Conservation (phyloP, 2,797 vertebrate genomes). For the Acanthiza pusilla region DNA sequence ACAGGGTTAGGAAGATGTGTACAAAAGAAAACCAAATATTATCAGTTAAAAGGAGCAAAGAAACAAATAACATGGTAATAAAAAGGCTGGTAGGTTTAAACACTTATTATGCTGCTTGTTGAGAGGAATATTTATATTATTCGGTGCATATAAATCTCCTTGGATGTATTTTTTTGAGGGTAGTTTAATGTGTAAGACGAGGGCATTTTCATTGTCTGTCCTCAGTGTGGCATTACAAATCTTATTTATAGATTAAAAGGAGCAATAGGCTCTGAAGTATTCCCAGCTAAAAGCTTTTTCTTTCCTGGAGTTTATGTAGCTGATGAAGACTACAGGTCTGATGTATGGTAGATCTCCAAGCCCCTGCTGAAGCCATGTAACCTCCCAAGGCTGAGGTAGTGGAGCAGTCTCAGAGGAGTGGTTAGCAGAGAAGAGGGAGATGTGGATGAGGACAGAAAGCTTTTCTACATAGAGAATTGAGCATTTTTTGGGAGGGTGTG, state of each 20-base stretch:
- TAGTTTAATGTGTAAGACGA: not conserved
- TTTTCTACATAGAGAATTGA: not conserved
- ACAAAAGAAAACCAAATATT: not conserved
- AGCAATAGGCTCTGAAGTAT: not conserved
- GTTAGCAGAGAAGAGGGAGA: not conserved
- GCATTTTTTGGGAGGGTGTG: not conserved
- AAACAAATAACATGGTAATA: not conserved
- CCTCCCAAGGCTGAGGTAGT: not conserved
- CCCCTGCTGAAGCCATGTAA: fast-evolving
- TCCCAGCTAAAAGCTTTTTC: not conserved
- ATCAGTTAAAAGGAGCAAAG: not conserved
- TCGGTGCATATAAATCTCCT: not conserved
- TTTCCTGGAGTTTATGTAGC: not conserved
- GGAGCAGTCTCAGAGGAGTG: not conserved
- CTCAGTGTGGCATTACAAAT: not conserved
- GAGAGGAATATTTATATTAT: not conserved
- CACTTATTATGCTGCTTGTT: not conserved
- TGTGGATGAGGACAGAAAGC: not conserved
- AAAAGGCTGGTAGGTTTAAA: not conserved
- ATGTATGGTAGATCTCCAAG: not conserved
- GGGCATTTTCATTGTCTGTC: not conserved
- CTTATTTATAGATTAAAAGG: not conserved
- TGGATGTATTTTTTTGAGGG: not conserved
- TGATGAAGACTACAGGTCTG: not conserved
- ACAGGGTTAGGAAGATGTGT: not conserved